These are phyloP conservation scores for Microcebus ravelobensis DNA, from an alignment of 2,113 vertebrate genomes.

Conservation along the genomic window DNA sequence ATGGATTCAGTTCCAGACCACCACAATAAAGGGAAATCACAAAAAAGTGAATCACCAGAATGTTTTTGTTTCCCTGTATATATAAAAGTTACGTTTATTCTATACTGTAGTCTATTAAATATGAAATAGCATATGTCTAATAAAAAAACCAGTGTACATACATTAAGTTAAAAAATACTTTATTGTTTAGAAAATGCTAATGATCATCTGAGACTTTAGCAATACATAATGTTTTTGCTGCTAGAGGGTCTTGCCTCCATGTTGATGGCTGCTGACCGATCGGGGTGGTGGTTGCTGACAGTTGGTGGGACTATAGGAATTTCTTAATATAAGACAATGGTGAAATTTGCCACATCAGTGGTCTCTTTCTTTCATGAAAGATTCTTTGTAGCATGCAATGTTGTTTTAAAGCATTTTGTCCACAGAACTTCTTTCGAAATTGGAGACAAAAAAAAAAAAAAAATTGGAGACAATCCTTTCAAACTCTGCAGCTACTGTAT, in stretches of 20 bases:
- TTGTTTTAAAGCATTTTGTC: background rate
- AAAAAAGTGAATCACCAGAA: background rate
- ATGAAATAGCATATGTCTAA: background rate
- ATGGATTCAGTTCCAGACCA: background rate
- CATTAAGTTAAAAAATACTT: background rate
- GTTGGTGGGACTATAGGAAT: background rate
- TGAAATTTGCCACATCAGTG: background rate
- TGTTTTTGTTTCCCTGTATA: background rate
- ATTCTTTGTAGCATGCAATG: background rate
- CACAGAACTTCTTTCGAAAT: background rate
- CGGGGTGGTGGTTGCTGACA: background rate
- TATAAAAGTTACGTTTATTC: background rate
- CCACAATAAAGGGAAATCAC: background rate
- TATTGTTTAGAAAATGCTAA: background rate
- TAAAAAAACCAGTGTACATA: background rate
- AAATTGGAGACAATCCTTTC: background rate
- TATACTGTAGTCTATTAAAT: background rate
- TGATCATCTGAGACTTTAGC: background rate
- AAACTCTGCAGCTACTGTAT: background rate
- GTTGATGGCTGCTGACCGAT: background rate
- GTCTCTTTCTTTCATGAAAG: background rate
- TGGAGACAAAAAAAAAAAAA: background rate
- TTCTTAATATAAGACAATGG: background rate
- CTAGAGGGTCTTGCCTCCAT: background rate
- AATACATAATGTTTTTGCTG: background rate